A percentile compares a stretch with the other conserved stretches of the same genome.
These are phyloP conservation scores for Hippocampus comes DNA, from an alignment of 2,113 vertebrate species.

Conservation along the genomic window DNA sequence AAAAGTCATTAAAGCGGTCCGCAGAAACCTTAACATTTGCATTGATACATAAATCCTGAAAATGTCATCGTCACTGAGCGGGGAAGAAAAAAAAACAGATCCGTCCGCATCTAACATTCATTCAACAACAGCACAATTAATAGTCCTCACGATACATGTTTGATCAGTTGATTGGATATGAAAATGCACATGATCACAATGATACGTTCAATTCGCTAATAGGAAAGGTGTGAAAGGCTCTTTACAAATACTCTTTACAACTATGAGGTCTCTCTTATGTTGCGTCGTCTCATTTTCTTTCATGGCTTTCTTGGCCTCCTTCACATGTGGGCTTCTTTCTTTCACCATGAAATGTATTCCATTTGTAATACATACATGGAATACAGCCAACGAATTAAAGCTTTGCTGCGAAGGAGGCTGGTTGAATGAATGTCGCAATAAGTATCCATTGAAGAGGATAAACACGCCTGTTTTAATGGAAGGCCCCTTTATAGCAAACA, in stretches of 20 bases:
- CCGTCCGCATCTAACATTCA: background rate
- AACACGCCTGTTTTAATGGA: slow-evolving; percentile 24
- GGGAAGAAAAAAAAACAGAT: background rate
- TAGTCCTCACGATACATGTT: background rate
- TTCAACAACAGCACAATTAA: background rate
- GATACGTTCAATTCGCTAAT: background rate
- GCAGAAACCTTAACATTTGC: background rate
- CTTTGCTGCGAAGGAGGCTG: slow-evolving; percentile 43
- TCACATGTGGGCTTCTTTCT: background rate
- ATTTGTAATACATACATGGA: background rate
- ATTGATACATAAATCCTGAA: background rate
- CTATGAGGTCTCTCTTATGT: background rate
- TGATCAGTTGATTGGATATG: background rate
- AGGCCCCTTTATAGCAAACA: slow-evolving; percentile 32
- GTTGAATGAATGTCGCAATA: slow-evolving; percentile 62
- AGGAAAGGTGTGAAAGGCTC: background rate
- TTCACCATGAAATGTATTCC: slow-evolving; percentile 36
- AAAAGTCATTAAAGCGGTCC: background rate
- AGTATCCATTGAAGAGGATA: slow-evolving; percentile 53
- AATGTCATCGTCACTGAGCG: background rate
- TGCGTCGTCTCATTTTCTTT: background rate
- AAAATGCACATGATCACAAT: background rate
- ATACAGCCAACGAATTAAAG: slow-evolving; percentile 54
- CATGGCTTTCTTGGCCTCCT: background rate
- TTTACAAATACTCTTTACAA: background rate